phyloP scores from a whole-genome alignment of 2,888 invertebrate species.

The Norana najaformis region DNA sequence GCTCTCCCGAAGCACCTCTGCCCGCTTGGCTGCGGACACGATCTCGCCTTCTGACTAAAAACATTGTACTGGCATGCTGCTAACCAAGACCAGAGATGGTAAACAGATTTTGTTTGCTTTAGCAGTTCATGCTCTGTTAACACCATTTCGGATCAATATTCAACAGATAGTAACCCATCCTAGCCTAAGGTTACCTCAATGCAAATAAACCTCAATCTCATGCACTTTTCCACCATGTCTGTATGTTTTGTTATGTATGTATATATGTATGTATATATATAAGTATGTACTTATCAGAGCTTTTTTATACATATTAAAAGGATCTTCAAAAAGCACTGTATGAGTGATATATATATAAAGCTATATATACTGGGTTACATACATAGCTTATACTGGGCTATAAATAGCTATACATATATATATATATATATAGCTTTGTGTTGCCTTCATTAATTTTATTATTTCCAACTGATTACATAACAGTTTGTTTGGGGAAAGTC shows the following conservation, averaged over 20 bases:
- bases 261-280: not conserved
- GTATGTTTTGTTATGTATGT: no score
- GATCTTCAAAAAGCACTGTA: not conserved
- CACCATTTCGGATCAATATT: not conserved
- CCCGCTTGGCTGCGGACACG: slow-evolving; percentile 15
- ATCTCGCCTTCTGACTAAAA: slow-evolving; percentile 17
- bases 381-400: no score
- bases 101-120: not conserved
- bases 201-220: not conserved
- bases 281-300: not conserved
- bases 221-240: not conserved
- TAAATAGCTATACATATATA: no score
- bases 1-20: slow-evolving; percentile 16
- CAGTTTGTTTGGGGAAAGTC: no score
- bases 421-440: no score
- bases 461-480: no score
- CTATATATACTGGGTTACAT: no score
- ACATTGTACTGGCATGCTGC: not conserved
- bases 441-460: no score
- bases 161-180: not conserved
- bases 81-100: not conserved
- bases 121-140: not conserved
- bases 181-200: not conserved
- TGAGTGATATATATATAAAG: no score
- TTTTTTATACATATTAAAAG: not conserved